Percentiles rank a stretch among this genome's conserved stretches.
These are phyloP conservation scores for Neosilurus mollespiculum DNA, from an alignment of 2,797 vertebrate species.

Conservation along the genomic window DNA sequence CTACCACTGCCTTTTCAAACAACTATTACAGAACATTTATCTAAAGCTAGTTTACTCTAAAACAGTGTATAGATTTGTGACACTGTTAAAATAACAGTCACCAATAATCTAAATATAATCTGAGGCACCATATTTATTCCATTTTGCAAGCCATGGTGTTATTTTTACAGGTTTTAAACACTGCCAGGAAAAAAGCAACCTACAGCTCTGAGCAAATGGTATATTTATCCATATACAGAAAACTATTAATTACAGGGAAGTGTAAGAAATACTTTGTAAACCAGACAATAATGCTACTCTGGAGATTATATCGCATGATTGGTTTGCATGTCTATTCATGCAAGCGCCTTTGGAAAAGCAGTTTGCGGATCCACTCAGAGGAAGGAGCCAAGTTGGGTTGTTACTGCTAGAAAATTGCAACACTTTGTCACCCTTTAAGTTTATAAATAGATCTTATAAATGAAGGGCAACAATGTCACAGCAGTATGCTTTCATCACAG, in stretches of 20 bases:
- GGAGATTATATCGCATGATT: not conserved
- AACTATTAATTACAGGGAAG: constrained; percentile 7
- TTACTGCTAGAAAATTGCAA: constrained; percentile 9
- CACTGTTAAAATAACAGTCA: constrained; percentile 7
- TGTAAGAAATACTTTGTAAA: constrained; percentile 6
- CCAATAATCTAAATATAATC: constrained; percentile 23
- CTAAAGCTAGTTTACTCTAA: constrained; percentile 19
- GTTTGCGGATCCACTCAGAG: not conserved
- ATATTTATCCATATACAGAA: constrained; percentile 6
- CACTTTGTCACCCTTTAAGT: not conserved
- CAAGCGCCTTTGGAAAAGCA: not conserved
- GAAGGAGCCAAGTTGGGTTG: not conserved
- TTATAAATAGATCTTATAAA: constrained; percentile 15
- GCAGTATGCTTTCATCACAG: constrained; percentile 6
- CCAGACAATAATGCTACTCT: not conserved
- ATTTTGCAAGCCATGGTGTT: constrained; percentile 11
- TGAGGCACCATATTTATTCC: not conserved
- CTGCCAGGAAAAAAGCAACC: constrained; percentile 37
- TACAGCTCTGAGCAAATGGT: constrained; percentile 16
- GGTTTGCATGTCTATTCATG: not conserved
- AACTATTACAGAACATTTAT: not conserved
- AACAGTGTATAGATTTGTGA: constrained; percentile 25
- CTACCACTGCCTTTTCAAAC: constrained; percentile 23
- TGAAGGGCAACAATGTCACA: constrained; percentile 1
- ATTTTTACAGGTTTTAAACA: constrained; percentile 16